A percentile compares a stretch with the other conserved stretches of the same genome.
Conservation (phyloP, 2,797 vertebrate genomes). For the Salmo trutta region DNA sequence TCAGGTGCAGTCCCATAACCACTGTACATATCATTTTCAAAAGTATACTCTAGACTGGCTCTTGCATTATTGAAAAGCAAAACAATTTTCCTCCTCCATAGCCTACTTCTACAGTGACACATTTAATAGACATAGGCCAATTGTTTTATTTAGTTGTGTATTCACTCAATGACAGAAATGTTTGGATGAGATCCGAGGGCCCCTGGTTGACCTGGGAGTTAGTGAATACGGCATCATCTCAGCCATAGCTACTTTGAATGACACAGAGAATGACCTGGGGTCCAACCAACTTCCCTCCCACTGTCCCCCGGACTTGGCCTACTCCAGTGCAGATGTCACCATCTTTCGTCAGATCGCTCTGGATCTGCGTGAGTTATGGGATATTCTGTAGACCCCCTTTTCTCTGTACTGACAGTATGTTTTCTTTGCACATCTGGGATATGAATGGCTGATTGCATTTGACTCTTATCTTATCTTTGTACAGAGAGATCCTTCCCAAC, state of each 20-base stretch:
- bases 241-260: conserved; percentile 67
- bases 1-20: conserved; percentile 58
- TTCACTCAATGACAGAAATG: conserved; percentile 57
- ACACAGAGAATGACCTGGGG: conserved; percentile 65
- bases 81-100: background rate
- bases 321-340: conserved; percentile 60
- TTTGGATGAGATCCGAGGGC: conserved; percentile 67
- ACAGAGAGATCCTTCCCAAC: conserved; percentile 77
- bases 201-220: conserved; percentile 72
- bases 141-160: background rate
- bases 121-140: background rate
- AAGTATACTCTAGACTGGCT: background rate
- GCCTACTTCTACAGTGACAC: background rate
- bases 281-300: conserved; percentile 24
- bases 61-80: background rate
- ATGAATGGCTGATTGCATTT: background rate
- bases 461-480: conserved; percentile 6
- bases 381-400: background rate
- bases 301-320: conserved; percentile 29
- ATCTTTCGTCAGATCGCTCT: conserved; percentile 75
- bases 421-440: background rate
- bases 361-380: conserved; percentile 70
- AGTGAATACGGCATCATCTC: conserved; percentile 76
- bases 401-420: no score
- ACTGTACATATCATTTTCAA: background rate